Base-by-base conservation (phyloP, 2,888 invertebrate genomes). In the Lasioglossum lativentre region DNA sequence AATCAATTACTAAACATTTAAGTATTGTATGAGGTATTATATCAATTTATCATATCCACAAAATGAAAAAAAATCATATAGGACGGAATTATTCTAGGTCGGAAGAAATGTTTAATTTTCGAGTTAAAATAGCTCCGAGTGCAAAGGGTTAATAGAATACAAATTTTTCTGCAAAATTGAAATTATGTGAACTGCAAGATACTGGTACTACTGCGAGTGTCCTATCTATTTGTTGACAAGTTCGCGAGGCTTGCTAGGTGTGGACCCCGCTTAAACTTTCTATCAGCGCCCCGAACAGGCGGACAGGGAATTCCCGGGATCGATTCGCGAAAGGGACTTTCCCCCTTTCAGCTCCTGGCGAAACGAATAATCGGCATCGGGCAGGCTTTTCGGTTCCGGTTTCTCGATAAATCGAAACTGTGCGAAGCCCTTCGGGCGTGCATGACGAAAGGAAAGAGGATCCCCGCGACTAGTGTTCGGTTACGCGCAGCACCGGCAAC, bases 331-430 rank as follows among this genome's bases (percentile, higher is more conserved):
- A 75, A 70, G 71, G 75, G 78, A 68, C 47, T 71, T 74, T 70
- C 71, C 75, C 79, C 78, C 71, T 47, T 72, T 56, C 42, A 27
- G 45, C 71, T 59, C 63, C 76, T 52, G 45, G 78, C 79, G 88
- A 86, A 82, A 78, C 88, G 83, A 88, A 84, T 86, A 86, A 88
- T 85, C 88, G 87, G 85, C 89, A 88, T 84, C 82, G 87, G 86
- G 83, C 86, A 85, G 90, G 92, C 89, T 91, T 92, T 91, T 92
- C 92, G 94, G 93, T 94, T 95, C 93, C 94, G 94, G 94, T 95
- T 95, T 94, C 94, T 93, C 94, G 94, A 95, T 94, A 95, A 94
- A 95, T 95, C 95, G 95, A 95, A 95, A 95, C 93, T 90, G 90
- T 30, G 42, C 89, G 92, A 92, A 92, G 91, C 92, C 91, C 89